Percentiles rank a stretch among this genome's conserved stretches.
These are phyloP conservation scores for Sphenopsis melanotis DNA, from an alignment of 2,797 vertebrate genomes.

Conservation along the genomic window DNA sequence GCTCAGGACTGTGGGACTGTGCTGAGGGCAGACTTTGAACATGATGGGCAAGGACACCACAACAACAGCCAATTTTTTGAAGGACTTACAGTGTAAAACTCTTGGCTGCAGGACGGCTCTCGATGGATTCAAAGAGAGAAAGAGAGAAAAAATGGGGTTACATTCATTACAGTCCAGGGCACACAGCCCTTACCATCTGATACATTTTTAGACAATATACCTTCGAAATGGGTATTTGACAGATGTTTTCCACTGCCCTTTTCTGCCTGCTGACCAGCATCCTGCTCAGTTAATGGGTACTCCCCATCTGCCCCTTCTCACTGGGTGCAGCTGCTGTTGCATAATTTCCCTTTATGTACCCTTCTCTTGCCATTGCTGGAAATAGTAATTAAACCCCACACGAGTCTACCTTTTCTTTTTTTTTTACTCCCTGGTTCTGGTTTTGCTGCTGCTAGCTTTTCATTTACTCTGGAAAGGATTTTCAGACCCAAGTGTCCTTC, in stretches of 20 bases:
- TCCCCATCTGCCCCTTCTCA: background rate
- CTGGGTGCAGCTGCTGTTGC: background rate
- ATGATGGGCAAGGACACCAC: background rate
- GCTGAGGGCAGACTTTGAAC: background rate
- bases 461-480: background rate
- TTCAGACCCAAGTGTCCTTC: background rate
- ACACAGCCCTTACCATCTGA: background rate
- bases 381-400: background rate
- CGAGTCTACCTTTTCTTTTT: background rate
- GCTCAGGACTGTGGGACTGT: background rate
- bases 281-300: background rate
- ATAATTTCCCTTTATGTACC: background rate
- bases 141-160: background rate
- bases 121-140: background rate
- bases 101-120: background rate
- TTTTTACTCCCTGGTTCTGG: background rate
- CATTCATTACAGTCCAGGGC: accelerated
- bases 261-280: background rate
- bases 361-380: background rate
- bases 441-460: background rate
- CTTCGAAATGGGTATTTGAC: background rate
- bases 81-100: background rate
- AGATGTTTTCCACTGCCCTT: background rate
- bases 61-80: background rate
- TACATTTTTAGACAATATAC: background rate